A percentile compares a stretch with the other conserved stretches of the same genome.
These are phyloP conservation scores for Cirrhinus molitorella DNA, from an alignment of 2,797 vertebrate species.

Conservation along the genomic window DNA sequence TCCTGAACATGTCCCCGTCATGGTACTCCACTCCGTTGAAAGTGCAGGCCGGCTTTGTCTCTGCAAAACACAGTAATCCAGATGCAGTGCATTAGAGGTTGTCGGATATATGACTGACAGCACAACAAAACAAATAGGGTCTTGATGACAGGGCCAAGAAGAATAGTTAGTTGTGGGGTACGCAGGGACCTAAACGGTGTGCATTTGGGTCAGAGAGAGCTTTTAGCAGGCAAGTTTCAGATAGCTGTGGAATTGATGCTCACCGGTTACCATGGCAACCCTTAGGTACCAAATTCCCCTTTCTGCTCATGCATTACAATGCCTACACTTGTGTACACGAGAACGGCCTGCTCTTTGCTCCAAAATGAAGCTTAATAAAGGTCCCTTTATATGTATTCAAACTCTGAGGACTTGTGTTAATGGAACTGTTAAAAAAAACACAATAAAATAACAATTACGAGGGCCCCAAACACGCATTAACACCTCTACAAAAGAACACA, in stretches of 20 bases:
- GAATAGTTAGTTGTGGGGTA: slow-evolving; percentile 41
- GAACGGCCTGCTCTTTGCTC: slow-evolving; percentile 7
- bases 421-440: not conserved
- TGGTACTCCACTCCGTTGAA: slow-evolving; percentile 86
- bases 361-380: slow-evolving; percentile 17
- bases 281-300: slow-evolving; percentile 57
- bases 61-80: slow-evolving; percentile 70
- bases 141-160: slow-evolving; percentile 19
- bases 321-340: slow-evolving; percentile 46
- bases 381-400: not conserved
- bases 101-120: slow-evolving; percentile 28
- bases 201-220: slow-evolving; percentile 40
- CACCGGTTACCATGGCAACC: slow-evolving; percentile 66
- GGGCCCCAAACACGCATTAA: not conserved
- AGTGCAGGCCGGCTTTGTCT: slow-evolving; percentile 85
- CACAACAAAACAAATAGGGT: slow-evolving; percentile 39
- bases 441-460: not conserved
- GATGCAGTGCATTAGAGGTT: slow-evolving; percentile 19
- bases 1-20: slow-evolving; percentile 89
- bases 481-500: not conserved
- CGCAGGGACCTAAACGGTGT: slow-evolving; percentile 38
- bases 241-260: slow-evolving; percentile 45
- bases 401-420: not conserved
- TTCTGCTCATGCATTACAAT: slow-evolving; percentile 54
- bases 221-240: slow-evolving; percentile 47